These are phyloP conservation scores for Echinops telfairi DNA, from an alignment of 2,113 vertebrate genomes.

Conservation along the genomic window DNA sequence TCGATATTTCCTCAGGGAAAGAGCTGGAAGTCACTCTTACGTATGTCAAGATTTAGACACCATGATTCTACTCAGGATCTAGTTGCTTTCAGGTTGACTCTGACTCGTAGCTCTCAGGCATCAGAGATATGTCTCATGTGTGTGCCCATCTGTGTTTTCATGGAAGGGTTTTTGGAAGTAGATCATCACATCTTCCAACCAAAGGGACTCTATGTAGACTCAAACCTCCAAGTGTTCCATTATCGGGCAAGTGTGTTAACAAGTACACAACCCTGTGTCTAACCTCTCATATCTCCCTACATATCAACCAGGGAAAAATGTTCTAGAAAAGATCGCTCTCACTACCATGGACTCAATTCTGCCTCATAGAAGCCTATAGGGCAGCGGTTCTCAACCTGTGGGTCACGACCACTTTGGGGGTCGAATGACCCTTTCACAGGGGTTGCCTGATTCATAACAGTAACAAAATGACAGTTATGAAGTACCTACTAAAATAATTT, in stretches of 20 bases:
- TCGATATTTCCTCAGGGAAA: not conserved
- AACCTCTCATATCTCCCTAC: fast-evolving
- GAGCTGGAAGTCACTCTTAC: not conserved
- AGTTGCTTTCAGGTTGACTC: not conserved
- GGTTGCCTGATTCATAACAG: too few relatives aligned
- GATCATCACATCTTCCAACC: not conserved
- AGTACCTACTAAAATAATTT: too few relatives aligned
- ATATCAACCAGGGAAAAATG: not conserved
- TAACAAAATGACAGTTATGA: too few relatives aligned
- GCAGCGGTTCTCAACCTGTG: too few relatives aligned
- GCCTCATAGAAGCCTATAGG: too few relatives aligned
- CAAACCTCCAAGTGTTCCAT: not conserved
- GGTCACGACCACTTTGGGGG: too few relatives aligned
- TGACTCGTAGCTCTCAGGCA: not conserved
- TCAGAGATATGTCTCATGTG: not conserved
- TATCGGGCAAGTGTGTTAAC: not conserved
- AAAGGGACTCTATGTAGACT: not conserved
- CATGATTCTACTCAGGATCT: not conserved
- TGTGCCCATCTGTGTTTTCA: not conserved
- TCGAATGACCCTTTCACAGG: too few relatives aligned
- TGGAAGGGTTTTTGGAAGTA: not conserved
- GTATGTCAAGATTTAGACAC: not conserved
- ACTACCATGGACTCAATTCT: too few relatives aligned
- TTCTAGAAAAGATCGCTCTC: too few relatives aligned
- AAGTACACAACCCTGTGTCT: not conserved